Conservation (phyloP, 2,797 vertebrate genomes). For the Vireo griseus region DNA sequence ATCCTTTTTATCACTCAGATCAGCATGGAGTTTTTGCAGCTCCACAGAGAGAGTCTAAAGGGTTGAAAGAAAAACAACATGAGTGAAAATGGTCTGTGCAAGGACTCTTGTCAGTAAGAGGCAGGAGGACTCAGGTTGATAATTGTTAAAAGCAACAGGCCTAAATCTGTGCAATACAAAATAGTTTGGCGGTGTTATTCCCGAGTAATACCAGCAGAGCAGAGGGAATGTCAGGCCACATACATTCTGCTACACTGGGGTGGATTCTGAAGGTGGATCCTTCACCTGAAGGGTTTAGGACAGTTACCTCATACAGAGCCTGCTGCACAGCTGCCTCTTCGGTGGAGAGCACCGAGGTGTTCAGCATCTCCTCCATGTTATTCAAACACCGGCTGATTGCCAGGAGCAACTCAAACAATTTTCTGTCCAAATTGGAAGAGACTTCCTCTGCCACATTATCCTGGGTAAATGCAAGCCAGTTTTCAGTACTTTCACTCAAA, state of each 20-base stretch:
- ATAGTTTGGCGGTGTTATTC: not conserved
- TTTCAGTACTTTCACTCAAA: not conserved
- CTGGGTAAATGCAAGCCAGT: conserved; percentile 58
- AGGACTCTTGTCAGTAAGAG: not conserved
- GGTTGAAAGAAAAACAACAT: not conserved
- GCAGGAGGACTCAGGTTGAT: not conserved
- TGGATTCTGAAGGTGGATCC: not conserved
- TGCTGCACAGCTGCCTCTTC: conserved; percentile 71
- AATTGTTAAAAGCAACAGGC: not conserved
- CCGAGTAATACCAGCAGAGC: not conserved
- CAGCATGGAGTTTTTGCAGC: conserved; percentile 73
- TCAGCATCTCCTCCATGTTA: conserved; percentile 75
- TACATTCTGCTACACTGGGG: not conserved
- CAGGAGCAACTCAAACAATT: conserved; percentile 80
- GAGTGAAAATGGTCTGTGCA: not conserved
- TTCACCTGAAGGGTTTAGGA: not conserved
- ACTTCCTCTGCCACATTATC: conserved; percentile 61
- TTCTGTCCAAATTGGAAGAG: conserved; percentile 72
- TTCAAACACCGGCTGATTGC: conserved; percentile 76
- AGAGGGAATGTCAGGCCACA: not conserved
- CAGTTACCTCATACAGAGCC: conserved; percentile 78
- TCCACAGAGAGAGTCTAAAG: conserved; percentile 79
- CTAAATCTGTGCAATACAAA: not conserved
- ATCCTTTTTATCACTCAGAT: conserved; percentile 76
- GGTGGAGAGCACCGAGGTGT: conserved; percentile 27